Evolutionary conservation across 2,797 vertebrate species (phyloP).

Genomic region (Gymnothorax reevesii): DNA sequence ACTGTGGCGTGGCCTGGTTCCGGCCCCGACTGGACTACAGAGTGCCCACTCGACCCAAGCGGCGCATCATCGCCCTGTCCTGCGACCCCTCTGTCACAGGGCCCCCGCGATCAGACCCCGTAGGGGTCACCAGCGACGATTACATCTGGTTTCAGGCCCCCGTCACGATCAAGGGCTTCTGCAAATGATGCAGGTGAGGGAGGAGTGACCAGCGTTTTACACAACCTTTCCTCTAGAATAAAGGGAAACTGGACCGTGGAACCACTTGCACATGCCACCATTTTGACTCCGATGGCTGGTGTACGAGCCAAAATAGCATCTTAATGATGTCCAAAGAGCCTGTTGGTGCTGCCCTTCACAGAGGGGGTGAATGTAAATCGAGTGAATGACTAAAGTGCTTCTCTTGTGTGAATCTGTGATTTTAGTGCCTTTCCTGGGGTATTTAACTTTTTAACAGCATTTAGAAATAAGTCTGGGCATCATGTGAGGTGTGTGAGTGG

Average conservation of each 20-base stretch:
- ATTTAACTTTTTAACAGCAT: constrained; percentile 7
- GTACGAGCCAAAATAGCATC: not conserved
- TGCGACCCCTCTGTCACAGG: constrained; percentile 58
- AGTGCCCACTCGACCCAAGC: constrained; percentile 81
- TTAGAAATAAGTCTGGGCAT: not conserved
- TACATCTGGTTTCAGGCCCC: constrained; percentile 96
- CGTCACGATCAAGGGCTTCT: constrained; percentile 83
- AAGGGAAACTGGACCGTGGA: not conserved
- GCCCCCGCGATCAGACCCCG: not conserved
- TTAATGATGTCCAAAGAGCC: not conserved
- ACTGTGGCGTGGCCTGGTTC: constrained; percentile 90
- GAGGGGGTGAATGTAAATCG: constrained; percentile 3
- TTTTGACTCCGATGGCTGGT: not conserved
- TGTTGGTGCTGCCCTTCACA: constrained; percentile 21
- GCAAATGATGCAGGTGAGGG: constrained; percentile 42
- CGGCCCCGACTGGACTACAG: constrained; percentile 88
- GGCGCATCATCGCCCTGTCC: constrained; percentile 78
- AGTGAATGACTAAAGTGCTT: not conserved
- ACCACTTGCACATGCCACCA: not conserved
- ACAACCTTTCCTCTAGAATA: not conserved
- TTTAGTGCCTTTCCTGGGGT: constrained; percentile 42
- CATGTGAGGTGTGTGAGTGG: not conserved
- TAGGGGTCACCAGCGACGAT: constrained; percentile 69
- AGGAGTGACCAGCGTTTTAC: not conserved
- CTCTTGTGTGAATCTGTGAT: constrained; percentile 34